Evolutionary conservation across 2,888 invertebrate genomes (phyloP), one percentile per base, ranked within the genome.

Genomic region (Apotomis betuletana): DNA sequence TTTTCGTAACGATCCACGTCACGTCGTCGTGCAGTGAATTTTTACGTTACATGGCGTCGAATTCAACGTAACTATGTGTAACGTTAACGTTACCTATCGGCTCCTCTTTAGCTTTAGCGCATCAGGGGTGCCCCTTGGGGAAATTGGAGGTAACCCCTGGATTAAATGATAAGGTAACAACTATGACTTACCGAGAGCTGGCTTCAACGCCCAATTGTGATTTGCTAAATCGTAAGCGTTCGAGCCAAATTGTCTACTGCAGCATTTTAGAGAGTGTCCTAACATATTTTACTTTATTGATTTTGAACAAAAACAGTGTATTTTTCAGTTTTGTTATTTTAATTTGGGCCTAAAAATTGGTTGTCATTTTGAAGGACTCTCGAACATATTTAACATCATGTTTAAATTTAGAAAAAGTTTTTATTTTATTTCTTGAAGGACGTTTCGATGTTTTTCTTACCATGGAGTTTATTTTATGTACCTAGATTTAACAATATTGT

Each of bases 291-390:
- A 49, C 64, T 61, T 52, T 5, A 49, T 68, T 75, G 74, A 69
- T 69, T 70, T 65, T 64, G 6, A 13, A 27, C n/a, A 8, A 8
- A 67, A 76, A 70, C 78, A 76, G 77, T 79, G 85, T 83, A 78
- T 77, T 79, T 77, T 79, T 82, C 74, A 69, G 75, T 74, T 70
- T 79, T 75, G 79, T 78, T 74, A 54, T 74, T 75, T 83, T 86
- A 87, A 85, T 88, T 90, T 85, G 62, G 77, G 75, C 75, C 74
- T 74, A 75, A 71, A 78, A 78, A 75, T 78, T 77, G 74, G 67
- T 63, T 68, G 73, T 78, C 77, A 75, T 79, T 81, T 82, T 80
- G 76, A 75, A 71, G 76, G 75, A 61, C 70, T 80, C 79, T 73
- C 61, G 57, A 69, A 63, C 75, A 74, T 77, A 75, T 77, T 78